Conservation (phyloP, 2,113 vertebrate species). For the Dicaeum eximium region DNA sequence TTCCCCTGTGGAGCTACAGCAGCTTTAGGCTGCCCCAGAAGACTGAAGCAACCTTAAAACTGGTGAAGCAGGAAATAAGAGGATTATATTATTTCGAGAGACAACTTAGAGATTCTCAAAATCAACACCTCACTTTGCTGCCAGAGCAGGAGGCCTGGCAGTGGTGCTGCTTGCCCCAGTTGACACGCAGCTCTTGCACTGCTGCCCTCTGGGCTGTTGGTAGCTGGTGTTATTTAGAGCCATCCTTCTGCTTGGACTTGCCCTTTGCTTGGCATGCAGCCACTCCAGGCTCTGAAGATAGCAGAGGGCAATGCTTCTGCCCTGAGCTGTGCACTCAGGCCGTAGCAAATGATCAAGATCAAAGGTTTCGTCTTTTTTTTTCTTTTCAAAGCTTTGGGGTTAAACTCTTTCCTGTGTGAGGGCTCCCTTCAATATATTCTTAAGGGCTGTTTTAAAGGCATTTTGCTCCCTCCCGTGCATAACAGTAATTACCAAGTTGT, state of each 20-base stretch:
- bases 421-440: not conserved
- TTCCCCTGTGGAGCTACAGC: not conserved
- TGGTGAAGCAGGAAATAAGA: conserved; percentile 27
- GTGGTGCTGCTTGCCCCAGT: not conserved
- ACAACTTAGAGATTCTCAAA: conserved; percentile 13
- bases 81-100: conserved; percentile 11
- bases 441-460: not conserved
- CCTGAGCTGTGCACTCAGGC: not conserved
- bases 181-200: not conserved
- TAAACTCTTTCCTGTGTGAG: not conserved
- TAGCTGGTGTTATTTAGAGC: conserved; percentile 34
- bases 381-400: not conserved
- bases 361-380: conserved; percentile 5
- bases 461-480: not conserved
- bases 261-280: conserved; percentile 20
- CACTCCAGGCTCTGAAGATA: conserved; percentile 20
- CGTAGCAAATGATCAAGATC: not conserved
- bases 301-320: conserved; percentile 11
- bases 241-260: not conserved
- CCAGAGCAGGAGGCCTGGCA: not conserved
- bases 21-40: conserved; percentile 11
- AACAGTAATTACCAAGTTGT: not conserved
- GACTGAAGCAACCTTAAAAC: conserved; percentile 5
- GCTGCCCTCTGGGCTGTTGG: conserved; percentile 23
- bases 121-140: not conserved